These are phyloP conservation scores for Gallinago paraguaiae DNA, from an alignment of 2,113 vertebrate genomes.

Conservation along the genomic window DNA sequence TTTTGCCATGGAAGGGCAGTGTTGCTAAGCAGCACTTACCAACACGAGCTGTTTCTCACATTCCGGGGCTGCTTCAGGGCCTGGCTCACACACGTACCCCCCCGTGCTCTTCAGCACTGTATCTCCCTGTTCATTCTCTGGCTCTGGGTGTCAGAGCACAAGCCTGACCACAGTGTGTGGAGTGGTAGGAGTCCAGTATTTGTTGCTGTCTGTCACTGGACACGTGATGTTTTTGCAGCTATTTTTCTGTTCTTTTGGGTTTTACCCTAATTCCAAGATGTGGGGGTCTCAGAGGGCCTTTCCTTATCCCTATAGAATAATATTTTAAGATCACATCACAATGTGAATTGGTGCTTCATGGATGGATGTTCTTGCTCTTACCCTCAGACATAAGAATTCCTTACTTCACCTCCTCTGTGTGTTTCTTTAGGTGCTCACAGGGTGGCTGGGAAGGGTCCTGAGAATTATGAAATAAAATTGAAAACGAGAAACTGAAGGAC, in stretches of 20 bases:
- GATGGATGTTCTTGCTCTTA: neutral
- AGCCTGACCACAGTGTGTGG: neutral
- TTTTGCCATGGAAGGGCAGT: conserved; percentile 40
- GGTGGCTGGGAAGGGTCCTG: neutral
- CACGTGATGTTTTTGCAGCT: fast-evolving
- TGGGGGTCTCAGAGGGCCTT: neutral
- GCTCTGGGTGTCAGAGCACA: neutral
- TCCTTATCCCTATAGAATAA: neutral
- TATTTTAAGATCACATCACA: neutral
- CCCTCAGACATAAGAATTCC: neutral
- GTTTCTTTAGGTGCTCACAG: neutral
- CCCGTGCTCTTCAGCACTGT: fast-evolving
- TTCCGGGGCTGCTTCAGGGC: neutral
- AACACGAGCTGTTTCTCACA: neutral
- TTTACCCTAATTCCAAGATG: neutral
- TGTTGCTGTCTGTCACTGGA: neutral
- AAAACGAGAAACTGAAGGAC: neutral
- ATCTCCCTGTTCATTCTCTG: neutral
- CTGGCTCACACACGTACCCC: neutral
- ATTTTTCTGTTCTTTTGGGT: neutral
- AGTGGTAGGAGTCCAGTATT: neutral
- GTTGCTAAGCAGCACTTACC: conserved; percentile 66
- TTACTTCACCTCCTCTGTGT: neutral
- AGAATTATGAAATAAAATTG: neutral
- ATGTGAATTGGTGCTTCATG: neutral